Conservation (phyloP, 2,113 vertebrate species). For the Manacus vitellinus region DNA sequence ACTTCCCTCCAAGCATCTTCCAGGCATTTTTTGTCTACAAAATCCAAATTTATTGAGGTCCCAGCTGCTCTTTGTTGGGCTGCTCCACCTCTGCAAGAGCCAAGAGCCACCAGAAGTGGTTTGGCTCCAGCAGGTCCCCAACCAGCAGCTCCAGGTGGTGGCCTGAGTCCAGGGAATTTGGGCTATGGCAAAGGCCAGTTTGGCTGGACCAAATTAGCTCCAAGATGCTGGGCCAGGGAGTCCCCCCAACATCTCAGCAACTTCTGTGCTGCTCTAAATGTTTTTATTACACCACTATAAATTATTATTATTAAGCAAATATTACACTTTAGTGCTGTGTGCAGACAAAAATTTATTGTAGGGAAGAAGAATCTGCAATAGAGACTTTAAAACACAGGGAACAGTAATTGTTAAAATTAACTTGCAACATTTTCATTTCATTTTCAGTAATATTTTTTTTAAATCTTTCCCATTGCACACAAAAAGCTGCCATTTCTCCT, state of each 20-base stretch:
- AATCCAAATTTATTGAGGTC: not conserved
- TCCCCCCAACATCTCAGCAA: not conserved
- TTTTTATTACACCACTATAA: not conserved
- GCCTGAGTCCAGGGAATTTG: rapidly evolving
- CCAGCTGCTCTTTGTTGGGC: not conserved
- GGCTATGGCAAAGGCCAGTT: rapidly evolving
- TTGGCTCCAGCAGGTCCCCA: not conserved
- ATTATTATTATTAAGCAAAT: not conserved
- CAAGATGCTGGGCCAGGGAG: rapidly evolving
- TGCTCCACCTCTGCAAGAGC: not conserved
- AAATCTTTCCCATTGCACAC: not conserved
- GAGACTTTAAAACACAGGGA: not conserved
- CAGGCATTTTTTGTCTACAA: not conserved
- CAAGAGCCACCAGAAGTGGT: not conserved
- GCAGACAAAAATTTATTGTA: not conserved
- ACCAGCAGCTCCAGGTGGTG: not conserved
- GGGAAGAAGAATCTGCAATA: not conserved
- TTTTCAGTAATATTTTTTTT: not conserved
- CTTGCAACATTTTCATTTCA: not conserved
- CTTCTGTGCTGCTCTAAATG: not conserved
- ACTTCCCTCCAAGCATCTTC: not conserved
- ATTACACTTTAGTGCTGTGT: not conserved
- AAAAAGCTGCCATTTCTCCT: not conserved
- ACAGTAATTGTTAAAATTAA: not conserved
- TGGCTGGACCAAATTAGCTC: not conserved